phyloP scores from a whole-genome alignment of 2,113 vertebrate species.

The Hyperopisus bebe region DNA sequence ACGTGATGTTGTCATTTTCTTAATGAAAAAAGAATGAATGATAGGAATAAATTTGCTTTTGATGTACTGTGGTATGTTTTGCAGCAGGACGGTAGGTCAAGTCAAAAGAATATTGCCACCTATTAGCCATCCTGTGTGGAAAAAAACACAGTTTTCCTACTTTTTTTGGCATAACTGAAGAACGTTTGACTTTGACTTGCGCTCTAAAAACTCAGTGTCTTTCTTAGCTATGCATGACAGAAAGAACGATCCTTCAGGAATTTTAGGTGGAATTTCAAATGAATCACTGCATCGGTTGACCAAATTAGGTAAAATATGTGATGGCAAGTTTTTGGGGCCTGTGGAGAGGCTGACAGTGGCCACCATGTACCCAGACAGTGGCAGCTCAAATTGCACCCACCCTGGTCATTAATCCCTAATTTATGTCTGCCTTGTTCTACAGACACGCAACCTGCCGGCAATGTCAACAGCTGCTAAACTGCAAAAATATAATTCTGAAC shows the following conservation, averaged over 20 bases:
- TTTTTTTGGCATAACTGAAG: background rate
- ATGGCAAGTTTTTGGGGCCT: background rate
- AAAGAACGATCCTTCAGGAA: background rate
- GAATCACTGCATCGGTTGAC: background rate
- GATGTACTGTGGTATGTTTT: background rate
- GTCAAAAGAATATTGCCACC: background rate
- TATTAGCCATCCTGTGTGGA: background rate
- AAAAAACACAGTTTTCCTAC: background rate
- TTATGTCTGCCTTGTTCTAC: conserved; percentile 37
- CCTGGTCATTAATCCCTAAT: conserved; percentile 31
- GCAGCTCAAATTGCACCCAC: conserved; percentile 8
- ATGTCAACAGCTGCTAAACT: conserved; percentile 39
- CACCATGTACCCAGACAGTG: background rate
- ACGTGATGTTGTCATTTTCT: background rate
- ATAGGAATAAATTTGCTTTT: background rate
- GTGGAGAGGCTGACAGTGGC: background rate
- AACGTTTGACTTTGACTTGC: background rate
- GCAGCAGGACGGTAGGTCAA: background rate
- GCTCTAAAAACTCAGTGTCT: background rate
- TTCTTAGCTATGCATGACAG: background rate
- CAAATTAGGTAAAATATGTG: conserved; percentile 22
- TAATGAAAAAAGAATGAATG: background rate
- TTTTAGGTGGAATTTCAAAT: conserved; percentile 13
- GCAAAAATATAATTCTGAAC: conserved; percentile 32
- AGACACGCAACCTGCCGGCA: conserved; percentile 32